Evolutionary conservation across 37 sponge, comb jelly and placozoan species (phyloP), one percentile per base, ranked within the genome.

Genomic region (Dysidea cf. avara): DNA sequence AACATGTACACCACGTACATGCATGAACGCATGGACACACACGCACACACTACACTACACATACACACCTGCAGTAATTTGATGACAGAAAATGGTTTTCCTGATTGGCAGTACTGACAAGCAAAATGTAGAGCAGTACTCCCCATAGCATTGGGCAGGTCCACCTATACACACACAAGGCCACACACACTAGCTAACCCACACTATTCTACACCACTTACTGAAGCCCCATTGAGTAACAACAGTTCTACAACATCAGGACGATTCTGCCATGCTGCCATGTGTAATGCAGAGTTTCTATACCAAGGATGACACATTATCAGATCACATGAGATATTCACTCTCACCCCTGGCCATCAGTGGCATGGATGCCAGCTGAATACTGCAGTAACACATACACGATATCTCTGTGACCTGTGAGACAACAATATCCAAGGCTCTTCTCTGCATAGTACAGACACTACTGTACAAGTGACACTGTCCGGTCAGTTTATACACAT

Each of bases 191-290:
- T 9, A 17, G 14, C 24, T 14, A 25, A 32, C 33, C 5, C 46
- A 12, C 46, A 43, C 9, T 9, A 9, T 43, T 43, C 46, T 43
- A 39, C n/a, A 22, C 20, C 31, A 32, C 69, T 60, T 56, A 94
- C 90, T 40, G 48, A 26, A 24, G 83, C 87, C 52, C 90, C 94
- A 64, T 89, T 90, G 39, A 52, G 58, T 1, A 94, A 37, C 40
- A 94, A 72, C 38, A 94, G 40, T 22, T 94, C 94, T 1, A 89
- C 87, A 53, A 94, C 66, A 18, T 94, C 94, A 11, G 87, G 80
- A 9, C 77, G 49, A 53, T 86, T 90, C 43, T 86, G 79, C 92
- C 92, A 94, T 2, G 94, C 90, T 33, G 94, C 94, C 74, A 94
- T 78, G 55, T 94, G 94, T 1, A 94, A 77, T 3, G 94, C 83